Evolutionary conservation across 1,140 invertebrate species (phyloP).

Genomic region (Zaprionus capensis): DNA sequence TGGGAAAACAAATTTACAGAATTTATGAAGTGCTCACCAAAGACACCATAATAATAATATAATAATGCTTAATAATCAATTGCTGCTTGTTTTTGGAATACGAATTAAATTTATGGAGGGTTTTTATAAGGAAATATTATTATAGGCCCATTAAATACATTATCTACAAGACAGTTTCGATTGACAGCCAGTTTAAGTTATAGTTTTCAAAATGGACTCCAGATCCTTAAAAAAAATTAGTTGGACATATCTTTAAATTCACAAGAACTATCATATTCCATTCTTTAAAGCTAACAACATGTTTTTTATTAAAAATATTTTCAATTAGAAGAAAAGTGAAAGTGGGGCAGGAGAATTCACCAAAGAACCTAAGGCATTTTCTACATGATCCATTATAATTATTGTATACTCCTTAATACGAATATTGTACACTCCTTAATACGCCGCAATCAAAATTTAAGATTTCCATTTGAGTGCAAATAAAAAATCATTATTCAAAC

Average conservation of each 20-base stretch:
- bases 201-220: fast-evolving
- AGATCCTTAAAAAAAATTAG: not conserved
- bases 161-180: not conserved
- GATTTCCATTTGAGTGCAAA: not conserved
- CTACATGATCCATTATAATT: too few species aligned
- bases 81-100: not conserved
- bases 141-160: not conserved
- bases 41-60: not conserved
- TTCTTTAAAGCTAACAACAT: not conserved
- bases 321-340: not conserved
- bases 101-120: not conserved
- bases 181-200: too few species aligned
- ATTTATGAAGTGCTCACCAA: slow-evolving; percentile 12
- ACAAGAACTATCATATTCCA: too few species aligned
- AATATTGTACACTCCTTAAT: too few species aligned
- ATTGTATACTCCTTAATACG: too few species aligned
- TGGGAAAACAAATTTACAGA: slow-evolving; percentile 11
- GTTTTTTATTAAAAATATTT: not conserved
- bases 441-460: not conserved
- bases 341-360: not conserved
- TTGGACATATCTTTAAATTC: too few species aligned
- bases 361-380: too few species aligned
- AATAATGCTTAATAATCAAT: slow-evolving; percentile 3
- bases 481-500: slow-evolving; percentile 21
- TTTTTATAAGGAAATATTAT: not conserved